These are phyloP conservation scores for Anthopleura xanthogrammica DNA, from an alignment of 92 coral and sea anemone genomes.

Conservation along the genomic window DNA sequence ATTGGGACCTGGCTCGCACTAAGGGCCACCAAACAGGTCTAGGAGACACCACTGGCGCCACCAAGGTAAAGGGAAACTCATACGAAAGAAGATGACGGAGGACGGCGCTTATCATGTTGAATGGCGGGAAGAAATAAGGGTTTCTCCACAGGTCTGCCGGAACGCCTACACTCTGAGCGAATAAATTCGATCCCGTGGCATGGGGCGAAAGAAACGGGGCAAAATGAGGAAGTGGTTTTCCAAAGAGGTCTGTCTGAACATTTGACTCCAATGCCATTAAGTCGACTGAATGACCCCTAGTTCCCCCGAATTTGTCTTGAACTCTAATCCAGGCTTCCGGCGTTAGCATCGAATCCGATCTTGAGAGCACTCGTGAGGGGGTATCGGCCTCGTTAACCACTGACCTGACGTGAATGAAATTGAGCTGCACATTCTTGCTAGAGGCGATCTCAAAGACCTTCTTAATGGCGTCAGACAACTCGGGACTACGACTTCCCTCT, in stretches of 20 bases:
- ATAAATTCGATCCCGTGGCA: constrained; percentile 30
- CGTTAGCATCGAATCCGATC: constrained; percentile 3
- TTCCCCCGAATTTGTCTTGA: neutral
- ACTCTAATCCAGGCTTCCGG: neutral
- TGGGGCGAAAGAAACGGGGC: constrained; percentile 25
- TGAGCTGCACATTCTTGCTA: neutral
- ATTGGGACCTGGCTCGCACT: no score
- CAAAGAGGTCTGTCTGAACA: neutral
- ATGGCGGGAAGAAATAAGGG: constrained; percentile 24
- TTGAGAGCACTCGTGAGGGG: constrained; percentile 31
- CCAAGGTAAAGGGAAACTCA: no score
- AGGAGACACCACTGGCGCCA: no score
- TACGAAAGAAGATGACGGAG: no score
- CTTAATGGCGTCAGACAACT: neutral
- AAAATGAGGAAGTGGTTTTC: constrained; percentile 24
- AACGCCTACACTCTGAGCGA: constrained; percentile 25
- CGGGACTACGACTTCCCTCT: neutral
- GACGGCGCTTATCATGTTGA: neutral
- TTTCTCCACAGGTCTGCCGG: constrained; percentile 21
- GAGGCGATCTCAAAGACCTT: neutral
- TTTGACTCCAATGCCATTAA: constrained; percentile 44
- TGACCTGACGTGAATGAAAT: neutral
- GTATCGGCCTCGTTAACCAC: neutral
- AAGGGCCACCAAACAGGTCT: neutral
- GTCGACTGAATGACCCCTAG: constrained; percentile 36